Evolutionary conservation across 2,113 vertebrate species (phyloP).

Genomic region (Cariama cristata): DNA sequence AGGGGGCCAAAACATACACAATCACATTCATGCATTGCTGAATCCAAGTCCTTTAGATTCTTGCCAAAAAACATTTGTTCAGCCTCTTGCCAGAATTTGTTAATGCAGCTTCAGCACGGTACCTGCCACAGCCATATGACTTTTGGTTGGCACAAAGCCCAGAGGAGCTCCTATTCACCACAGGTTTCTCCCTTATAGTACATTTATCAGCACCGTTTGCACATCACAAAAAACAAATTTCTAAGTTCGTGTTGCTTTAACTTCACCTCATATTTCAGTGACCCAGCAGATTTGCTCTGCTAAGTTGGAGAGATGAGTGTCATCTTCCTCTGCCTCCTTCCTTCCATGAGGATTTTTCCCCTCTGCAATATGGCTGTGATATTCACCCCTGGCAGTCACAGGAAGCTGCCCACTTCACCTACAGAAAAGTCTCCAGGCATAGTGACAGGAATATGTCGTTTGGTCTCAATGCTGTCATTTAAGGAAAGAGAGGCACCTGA

Average conservation of each 20-base stretch:
- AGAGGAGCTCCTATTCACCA: background rate
- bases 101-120: background rate
- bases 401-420: background rate
- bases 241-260: background rate
- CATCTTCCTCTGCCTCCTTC: background rate
- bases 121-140: background rate
- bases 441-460: background rate
- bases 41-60: background rate
- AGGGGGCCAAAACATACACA: background rate
- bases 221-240: background rate
- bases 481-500: background rate
- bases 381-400: background rate
- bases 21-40: background rate
- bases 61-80: background rate
- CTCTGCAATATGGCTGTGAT: background rate
- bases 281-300: background rate
- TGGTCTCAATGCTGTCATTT: background rate
- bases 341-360: background rate
- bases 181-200: background rate
- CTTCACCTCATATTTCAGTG: background rate
- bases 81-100: background rate
- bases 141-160: background rate
- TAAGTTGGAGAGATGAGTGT: background rate
- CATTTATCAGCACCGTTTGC: background rate
- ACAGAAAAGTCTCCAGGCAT: background rate